Conservation (phyloP, 1,140 invertebrate species). For the Drosophila arizonae region DNA sequence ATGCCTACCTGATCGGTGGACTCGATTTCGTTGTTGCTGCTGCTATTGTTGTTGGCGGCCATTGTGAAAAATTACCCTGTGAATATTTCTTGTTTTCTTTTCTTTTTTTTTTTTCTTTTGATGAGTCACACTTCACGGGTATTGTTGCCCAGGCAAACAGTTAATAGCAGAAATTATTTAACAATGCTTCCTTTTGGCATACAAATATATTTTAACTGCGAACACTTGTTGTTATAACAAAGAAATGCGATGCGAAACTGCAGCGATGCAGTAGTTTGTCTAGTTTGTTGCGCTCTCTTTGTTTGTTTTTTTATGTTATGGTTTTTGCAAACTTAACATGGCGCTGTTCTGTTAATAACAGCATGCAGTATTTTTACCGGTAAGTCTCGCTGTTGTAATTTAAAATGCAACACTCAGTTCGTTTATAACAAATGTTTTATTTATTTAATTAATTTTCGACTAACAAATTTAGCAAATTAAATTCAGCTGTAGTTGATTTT, state of each 20-base stretch:
- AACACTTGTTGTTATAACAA: conserved; percentile 37
- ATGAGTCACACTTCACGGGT: conserved; percentile 58
- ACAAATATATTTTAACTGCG: background rate
- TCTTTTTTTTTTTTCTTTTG: conserved; percentile 34
- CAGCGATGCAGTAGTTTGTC: conserved; percentile 30
- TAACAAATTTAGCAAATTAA: too few relatives aligned
- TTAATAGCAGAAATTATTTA: conserved; percentile 16
- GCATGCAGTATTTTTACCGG: conserved; percentile 7
- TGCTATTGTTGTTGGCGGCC: conserved; percentile 51
- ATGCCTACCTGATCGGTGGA: conserved; percentile 71
- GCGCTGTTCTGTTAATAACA: conserved; percentile 17
- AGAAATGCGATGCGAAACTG: conserved; percentile 37
- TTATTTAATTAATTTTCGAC: too few relatives aligned
- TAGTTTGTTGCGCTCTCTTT: conserved; percentile 27
- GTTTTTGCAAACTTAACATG: conserved; percentile 21
- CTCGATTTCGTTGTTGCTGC: conserved; percentile 45
- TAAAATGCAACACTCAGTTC: background rate
- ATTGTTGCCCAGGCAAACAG: conserved; percentile 25
- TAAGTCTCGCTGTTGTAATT: background rate
- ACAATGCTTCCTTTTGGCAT: background rate
- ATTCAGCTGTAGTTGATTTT: too few relatives aligned
- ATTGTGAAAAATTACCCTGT: conserved; percentile 58
- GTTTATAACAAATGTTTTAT: too few relatives aligned
- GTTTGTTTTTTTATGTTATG: conserved; percentile 29
- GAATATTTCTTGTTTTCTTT: conserved; percentile 12